phyloP scores from a whole-genome alignment of 2,797 vertebrate genomes.

The Phaenicophaeus curvirostris region DNA sequence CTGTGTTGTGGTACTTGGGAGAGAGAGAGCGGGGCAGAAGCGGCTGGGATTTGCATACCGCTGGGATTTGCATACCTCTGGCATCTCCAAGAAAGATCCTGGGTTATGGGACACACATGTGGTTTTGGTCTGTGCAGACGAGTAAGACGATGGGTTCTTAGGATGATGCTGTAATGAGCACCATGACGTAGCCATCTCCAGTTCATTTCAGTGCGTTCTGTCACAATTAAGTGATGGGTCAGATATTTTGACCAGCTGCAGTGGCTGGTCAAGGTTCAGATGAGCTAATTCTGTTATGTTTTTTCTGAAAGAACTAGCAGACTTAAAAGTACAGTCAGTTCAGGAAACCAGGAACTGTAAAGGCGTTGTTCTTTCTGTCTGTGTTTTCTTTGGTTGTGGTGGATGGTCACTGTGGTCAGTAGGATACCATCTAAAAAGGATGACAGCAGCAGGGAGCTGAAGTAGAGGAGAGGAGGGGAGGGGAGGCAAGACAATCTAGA shows the following conservation, averaged over 20 bases:
- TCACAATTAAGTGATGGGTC: neutral
- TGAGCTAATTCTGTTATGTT: neutral
- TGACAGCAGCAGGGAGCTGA: neutral
- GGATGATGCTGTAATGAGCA: neutral
- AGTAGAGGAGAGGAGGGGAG: neutral
- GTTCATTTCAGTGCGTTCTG: neutral
- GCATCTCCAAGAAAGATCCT: neutral
- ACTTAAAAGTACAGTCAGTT: neutral
- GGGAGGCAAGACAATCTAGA: neutral
- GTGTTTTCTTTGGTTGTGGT: neutral
- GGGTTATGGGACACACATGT: fast-evolving
- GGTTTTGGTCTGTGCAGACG: neutral
- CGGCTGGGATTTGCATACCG: neutral
- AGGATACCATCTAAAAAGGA: neutral
- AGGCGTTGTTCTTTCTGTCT: neutral
- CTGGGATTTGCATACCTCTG: neutral
- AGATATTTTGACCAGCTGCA: neutral
- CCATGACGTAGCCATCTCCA: neutral
- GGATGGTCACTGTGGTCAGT: neutral
- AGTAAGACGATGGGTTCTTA: neutral
- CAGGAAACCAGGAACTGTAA: neutral
- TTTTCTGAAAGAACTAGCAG: neutral
- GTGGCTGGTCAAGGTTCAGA: neutral
- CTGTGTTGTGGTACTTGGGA: neutral
- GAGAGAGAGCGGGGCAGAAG: neutral